A percentile compares a stretch with the other conserved stretches of the same genome.
phyloP scores from a whole-genome alignment of 2,888 invertebrate genomes.

The Pycnomerus fuliginosus region DNA sequence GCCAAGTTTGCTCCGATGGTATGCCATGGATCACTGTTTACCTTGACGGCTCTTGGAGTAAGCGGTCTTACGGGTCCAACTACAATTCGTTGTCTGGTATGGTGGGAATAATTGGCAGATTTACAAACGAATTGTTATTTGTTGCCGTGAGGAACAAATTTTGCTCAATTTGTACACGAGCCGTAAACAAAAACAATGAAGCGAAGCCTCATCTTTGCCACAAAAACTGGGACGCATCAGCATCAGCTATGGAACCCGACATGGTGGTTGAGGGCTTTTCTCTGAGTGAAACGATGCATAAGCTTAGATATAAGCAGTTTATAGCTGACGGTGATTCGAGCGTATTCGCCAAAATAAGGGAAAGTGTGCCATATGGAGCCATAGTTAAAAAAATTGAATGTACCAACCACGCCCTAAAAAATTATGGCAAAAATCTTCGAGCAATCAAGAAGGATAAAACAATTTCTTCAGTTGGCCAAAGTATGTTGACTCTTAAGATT shows the following conservation, averaged over 20 bases:
- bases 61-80: conserved; percentile 3
- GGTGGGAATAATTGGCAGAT: conserved; percentile 27
- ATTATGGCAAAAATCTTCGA: neutral
- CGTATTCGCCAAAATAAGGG: neutral
- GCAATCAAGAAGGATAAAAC: neutral
- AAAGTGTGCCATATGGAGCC: neutral
- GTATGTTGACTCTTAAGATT: neutral
- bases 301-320: neutral
- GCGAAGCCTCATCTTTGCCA: conserved; percentile 34
- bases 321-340: neutral
- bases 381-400: neutral
- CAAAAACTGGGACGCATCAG: conserved; percentile 35
- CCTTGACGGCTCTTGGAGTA: neutral
- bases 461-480: neutral
- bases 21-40: neutral
- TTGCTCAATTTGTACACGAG: conserved; percentile 37
- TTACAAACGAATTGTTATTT: conserved; percentile 33
- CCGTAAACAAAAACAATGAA: conserved; percentile 22
- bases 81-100: conserved; percentile 40
- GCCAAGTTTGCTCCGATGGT: neutral
- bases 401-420: neutral
- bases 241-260: neutral
- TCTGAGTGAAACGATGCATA: neutral
- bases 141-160: conserved; percentile 40
- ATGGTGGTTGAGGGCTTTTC: neutral